Evolutionary conservation across 2,888 invertebrate species (phyloP).

Genomic region (Limenitis arthemis): DNA sequence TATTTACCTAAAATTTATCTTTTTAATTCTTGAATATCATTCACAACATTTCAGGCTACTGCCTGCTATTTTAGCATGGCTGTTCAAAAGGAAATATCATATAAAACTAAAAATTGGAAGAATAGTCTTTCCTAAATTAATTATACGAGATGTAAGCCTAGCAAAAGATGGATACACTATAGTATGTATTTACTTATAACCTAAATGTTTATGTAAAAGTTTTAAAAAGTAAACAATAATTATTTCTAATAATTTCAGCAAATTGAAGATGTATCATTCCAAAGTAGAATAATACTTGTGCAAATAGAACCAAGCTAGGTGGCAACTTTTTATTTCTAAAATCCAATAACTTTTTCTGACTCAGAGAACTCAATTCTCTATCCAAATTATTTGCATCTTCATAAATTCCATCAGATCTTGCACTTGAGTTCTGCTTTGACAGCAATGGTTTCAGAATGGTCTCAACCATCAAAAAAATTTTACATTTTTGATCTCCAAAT

Average conservation of each 20-base stretch:
- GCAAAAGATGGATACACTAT: conserved; percentile 84
- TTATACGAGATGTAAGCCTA: conserved; percentile 84
- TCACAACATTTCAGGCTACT: conserved; percentile 74
- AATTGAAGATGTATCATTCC: conserved; percentile 87
- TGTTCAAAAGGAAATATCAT: conserved; percentile 84
- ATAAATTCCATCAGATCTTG: conserved; percentile 33
- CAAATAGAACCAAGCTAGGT: conserved; percentile 84
- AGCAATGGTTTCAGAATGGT: conserved; percentile 63
- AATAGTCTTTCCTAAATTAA: conserved; percentile 85
- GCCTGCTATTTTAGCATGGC: conserved; percentile 84
- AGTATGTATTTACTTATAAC: conserved; percentile 59
- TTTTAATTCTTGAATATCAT: background rate
- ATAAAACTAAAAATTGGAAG: conserved; percentile 85
- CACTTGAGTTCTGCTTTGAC: conserved; percentile 57
- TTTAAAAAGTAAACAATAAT: background rate
- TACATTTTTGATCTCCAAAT: background rate
- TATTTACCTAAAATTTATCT: background rate
- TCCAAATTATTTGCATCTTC: conserved; percentile 30
- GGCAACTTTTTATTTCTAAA: conserved; percentile 84
- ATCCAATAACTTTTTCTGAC: conserved; percentile 64
- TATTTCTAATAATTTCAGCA: conserved; percentile 70
- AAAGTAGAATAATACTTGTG: conserved; percentile 82
- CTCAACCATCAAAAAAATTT: conserved; percentile 38
- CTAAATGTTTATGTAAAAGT: background rate
- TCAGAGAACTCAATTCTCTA: conserved; percentile 31